These are phyloP conservation scores for Lasioglossum calceatum DNA, from an alignment of 2,888 invertebrate genomes.

Conservation along the genomic window DNA sequence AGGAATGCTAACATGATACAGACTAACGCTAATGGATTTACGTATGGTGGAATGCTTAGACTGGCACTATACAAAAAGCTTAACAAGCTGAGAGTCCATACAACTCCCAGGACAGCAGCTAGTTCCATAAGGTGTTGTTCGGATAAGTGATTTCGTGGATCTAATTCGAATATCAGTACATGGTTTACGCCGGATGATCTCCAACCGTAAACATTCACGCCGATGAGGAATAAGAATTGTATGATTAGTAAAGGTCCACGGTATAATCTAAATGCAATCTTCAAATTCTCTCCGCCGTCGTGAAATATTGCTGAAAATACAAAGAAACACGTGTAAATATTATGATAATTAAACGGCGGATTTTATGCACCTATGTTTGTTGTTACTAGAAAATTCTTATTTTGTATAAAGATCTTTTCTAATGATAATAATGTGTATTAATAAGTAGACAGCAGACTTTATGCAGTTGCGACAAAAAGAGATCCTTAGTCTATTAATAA, in stretches of 20 bases:
- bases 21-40: constrained; percentile 94
- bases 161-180: constrained; percentile 98
- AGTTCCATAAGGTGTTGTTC: constrained; percentile 98
- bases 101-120: constrained; percentile 96
- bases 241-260: constrained; percentile 97
- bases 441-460: too few species aligned
- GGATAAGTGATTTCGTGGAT: constrained; percentile 96
- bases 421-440: too few species aligned
- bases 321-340: constrained; percentile 19
- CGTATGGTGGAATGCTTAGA: constrained; percentile 95
- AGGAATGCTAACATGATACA: constrained; percentile 93
- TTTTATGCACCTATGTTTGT: background rate
- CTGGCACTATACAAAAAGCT: constrained; percentile 93
- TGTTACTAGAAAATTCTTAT: too few species aligned
- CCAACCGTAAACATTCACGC: constrained; percentile 99
- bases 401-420: too few species aligned
- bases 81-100: constrained; percentile 96
- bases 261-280: constrained; percentile 96
- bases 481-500: background rate
- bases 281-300: constrained; percentile 90
- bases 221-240: constrained; percentile 96
- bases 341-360: background rate
- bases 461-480: background rate
- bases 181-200: constrained; percentile 98
- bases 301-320: constrained; percentile 90